A percentile compares a stretch with the other conserved stretches of the same genome.
Evolutionary conservation across 1,140 invertebrate species (phyloP).

Genomic region (Zelostemma sp.): DNA sequence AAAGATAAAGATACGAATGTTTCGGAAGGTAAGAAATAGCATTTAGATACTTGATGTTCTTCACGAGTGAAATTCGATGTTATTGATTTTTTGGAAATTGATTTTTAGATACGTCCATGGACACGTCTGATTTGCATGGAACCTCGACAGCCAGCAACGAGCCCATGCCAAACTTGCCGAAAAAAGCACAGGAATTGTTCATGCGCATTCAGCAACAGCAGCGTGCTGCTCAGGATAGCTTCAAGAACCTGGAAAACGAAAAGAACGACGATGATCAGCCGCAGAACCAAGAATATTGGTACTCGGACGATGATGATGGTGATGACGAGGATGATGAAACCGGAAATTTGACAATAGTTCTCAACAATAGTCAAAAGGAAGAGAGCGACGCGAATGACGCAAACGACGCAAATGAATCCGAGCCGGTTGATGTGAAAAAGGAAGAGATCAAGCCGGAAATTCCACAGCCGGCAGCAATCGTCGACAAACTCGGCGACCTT

Average conservation of each 20-base stretch:
- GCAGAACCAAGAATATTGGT: slow-evolving; percentile 82
- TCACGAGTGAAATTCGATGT: too few relatives aligned
- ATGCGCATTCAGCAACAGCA: slow-evolving; percentile 79
- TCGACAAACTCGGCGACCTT: slow-evolving; percentile 77
- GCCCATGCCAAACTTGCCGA: slow-evolving; percentile 72
- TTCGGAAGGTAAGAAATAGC: slow-evolving; percentile 30
- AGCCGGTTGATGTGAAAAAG: slow-evolving; percentile 17
- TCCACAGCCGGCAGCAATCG: slow-evolving; percentile 67
- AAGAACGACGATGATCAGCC: slow-evolving; percentile 70
- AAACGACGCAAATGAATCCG: slow-evolving; percentile 12
- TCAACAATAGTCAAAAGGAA: slow-evolving; percentile 60
- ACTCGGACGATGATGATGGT: slow-evolving; percentile 81
- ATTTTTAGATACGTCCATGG: slow-evolving; percentile 36
- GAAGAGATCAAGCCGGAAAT: slow-evolving; percentile 39
- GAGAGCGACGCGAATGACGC: slow-evolving; percentile 49
- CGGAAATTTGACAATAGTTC: slow-evolving; percentile 65
- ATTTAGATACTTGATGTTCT: too few relatives aligned
- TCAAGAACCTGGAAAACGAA: slow-evolving; percentile 69
- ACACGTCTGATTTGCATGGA: neutral
- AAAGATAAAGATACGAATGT: slow-evolving; percentile 45
- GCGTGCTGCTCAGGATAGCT: slow-evolving; percentile 69
- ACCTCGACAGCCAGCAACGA: slow-evolving; percentile 7
- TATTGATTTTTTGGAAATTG: neutral
- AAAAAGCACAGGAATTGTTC: slow-evolving; percentile 78
- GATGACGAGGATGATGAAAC: slow-evolving; percentile 68